Percentiles rank a stretch among this genome's conserved stretches.
Evolutionary conservation across 2,888 invertebrate genomes (phyloP).

Genomic region (Mongoloraphidia duomilia): DNA sequence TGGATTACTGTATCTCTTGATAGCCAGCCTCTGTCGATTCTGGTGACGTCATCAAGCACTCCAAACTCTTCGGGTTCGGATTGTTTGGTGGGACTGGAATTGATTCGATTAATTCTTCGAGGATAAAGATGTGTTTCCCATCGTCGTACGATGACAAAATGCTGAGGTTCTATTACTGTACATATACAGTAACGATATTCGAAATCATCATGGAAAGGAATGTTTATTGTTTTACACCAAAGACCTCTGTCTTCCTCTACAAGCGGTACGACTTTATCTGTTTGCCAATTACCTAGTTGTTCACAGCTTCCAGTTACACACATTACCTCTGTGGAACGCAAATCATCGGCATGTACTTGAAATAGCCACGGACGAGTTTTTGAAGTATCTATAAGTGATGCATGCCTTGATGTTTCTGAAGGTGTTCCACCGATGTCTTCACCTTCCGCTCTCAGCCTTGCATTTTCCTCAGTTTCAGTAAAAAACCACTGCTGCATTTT

Average conservation of each 20-base stretch:
- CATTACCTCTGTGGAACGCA: slow-evolving; percentile 46
- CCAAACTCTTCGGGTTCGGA: slow-evolving; percentile 50
- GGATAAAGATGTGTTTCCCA: slow-evolving; percentile 73
- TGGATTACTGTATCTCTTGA: slow-evolving; percentile 71
- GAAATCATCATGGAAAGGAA: slow-evolving; percentile 53
- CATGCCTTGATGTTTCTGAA: slow-evolving; percentile 5
- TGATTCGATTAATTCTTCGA: slow-evolving; percentile 37
- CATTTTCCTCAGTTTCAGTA: slow-evolving; percentile 37
- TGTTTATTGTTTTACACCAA: slow-evolving; percentile 48
- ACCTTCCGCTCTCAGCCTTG: slow-evolving; percentile 24
- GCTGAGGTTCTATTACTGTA: slow-evolving; percentile 43
- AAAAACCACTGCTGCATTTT: slow-evolving; percentile 53
- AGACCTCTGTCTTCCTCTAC: slow-evolving; percentile 32
- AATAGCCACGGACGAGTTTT: slow-evolving; percentile 31
- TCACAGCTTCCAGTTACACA: slow-evolving; percentile 54
- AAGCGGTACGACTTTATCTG: slow-evolving; percentile 41
- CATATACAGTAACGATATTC: slow-evolving; percentile 67
- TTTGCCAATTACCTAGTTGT: slow-evolving; percentile 58
- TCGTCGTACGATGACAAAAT: slow-evolving; percentile 46
- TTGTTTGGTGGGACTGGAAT: slow-evolving; percentile 17
- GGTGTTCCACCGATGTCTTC: slow-evolving; percentile 6
- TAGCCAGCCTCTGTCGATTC: slow-evolving; percentile 70
- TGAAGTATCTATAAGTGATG: background rate
- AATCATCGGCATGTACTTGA: slow-evolving; percentile 34
- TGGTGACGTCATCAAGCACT: slow-evolving; percentile 37